Conservation (phyloP, 2,888 invertebrate genomes). For the Candidula unifasciata region DNA sequence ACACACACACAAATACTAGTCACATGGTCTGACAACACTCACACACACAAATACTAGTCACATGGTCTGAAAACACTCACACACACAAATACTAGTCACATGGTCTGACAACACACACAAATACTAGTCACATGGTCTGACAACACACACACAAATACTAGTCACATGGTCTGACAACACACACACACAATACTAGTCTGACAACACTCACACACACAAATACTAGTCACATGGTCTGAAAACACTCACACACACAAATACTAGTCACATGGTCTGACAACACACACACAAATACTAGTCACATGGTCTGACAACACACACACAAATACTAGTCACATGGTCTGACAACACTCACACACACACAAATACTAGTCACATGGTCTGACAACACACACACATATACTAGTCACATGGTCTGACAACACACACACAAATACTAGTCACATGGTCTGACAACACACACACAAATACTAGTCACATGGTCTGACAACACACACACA, state of each 20-base stretch:
- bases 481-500: slow-evolving; percentile 82
- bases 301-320: slow-evolving; percentile 84
- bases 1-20: slow-evolving; percentile 79
- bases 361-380: slow-evolving; percentile 93
- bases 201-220: background rate
- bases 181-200: slow-evolving; percentile 81
- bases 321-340: slow-evolving; percentile 87
- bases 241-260: background rate
- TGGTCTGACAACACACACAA: slow-evolving; percentile 82
- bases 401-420: slow-evolving; percentile 90
- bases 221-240: slow-evolving; percentile 94
- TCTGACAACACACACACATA: slow-evolving; percentile 78
- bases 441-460: slow-evolving; percentile 88
- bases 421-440: slow-evolving; percentile 74
- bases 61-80: slow-evolving; percentile 84
- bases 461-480: slow-evolving; percentile 83
- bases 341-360: slow-evolving; percentile 78
- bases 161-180: slow-evolving; percentile 88
- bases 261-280: slow-evolving; percentile 91
- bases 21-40: slow-evolving; percentile 86
- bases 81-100: slow-evolving; percentile 85
- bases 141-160: slow-evolving; percentile 73
- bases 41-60: slow-evolving; percentile 82
- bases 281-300: slow-evolving; percentile 81
- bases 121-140: slow-evolving; percentile 90